Conservation (phyloP, 2,113 vertebrate genomes). For the Colius striatus region DNA sequence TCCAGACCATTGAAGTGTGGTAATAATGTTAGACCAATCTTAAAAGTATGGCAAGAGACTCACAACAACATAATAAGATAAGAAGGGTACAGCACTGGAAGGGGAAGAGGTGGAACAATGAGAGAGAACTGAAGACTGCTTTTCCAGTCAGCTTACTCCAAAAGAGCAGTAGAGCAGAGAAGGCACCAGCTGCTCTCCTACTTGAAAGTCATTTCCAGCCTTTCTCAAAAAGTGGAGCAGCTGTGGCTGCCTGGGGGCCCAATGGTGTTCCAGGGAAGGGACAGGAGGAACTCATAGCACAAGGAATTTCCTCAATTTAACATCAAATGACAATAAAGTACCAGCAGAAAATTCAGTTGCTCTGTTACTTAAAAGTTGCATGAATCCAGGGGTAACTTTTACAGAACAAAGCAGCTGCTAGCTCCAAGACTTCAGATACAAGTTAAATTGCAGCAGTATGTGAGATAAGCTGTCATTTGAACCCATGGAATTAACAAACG, state of each 20-base stretch:
- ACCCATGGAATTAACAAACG: constrained; percentile 29
- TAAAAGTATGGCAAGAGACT: neutral
- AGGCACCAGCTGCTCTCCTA: constrained; percentile 10
- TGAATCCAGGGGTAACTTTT: constrained; percentile 7
- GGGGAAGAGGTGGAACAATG: neutral
- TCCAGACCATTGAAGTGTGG: neutral
- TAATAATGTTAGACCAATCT: neutral
- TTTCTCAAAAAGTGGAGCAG: neutral
- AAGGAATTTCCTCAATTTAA: constrained; percentile 17
- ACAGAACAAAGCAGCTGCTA: constrained; percentile 7
- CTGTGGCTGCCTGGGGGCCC: constrained; percentile 6
- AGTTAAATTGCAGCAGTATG: neutral
- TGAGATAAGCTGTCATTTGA: neutral
- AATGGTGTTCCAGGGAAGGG: neutral
- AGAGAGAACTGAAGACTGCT: neutral
- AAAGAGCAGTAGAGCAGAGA: neutral
- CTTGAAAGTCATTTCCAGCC: constrained; percentile 25
- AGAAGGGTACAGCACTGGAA: neutral
- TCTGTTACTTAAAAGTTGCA: neutral
- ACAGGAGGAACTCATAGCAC: neutral
- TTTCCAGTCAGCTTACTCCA: neutral
- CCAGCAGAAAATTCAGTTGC: neutral
- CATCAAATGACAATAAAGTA: neutral
- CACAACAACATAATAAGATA: neutral
- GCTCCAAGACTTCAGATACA: neutral